phyloP scores from a whole-genome alignment of 2,797 vertebrate species.

The Mastacembelus armatus region DNA sequence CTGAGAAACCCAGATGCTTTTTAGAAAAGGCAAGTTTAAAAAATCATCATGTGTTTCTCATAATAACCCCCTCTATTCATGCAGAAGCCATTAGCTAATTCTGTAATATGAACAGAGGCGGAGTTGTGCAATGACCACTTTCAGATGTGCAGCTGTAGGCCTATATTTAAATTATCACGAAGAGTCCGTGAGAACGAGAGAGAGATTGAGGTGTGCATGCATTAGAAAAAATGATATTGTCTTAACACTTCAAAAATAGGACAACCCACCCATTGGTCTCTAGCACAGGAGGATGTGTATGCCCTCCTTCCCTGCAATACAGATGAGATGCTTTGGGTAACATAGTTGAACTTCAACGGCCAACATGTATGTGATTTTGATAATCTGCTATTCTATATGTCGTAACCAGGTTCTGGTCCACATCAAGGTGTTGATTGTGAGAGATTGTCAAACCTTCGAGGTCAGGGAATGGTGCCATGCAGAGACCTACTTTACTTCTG shows the following conservation, averaged over 20 bases:
- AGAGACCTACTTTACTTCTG: slow-evolving; percentile 21
- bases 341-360: slow-evolving; percentile 9
- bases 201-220: background rate
- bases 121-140: background rate
- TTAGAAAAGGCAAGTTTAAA: slow-evolving; percentile 15
- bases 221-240: background rate
- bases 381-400: background rate
- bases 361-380: background rate
- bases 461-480: slow-evolving; percentile 15
- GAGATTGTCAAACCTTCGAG: slow-evolving; percentile 23
- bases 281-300: too few relatives aligned
- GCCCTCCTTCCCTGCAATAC: background rate
- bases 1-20: background rate
- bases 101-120: background rate
- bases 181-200: background rate
- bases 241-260: background rate
- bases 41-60: background rate
- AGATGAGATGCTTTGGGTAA: background rate
- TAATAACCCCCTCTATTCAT: background rate
- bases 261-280: background rate
- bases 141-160: background rate
- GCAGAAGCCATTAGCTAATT: slow-evolving; percentile 21
- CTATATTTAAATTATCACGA: background rate
- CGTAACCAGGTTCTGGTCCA: background rate
- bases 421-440: slow-evolving; percentile 1